A percentile compares a stretch with the other conserved stretches of the same genome.
phyloP scores from a whole-genome alignment of 2,113 vertebrate genomes.

The Mastomys coucha region DNA sequence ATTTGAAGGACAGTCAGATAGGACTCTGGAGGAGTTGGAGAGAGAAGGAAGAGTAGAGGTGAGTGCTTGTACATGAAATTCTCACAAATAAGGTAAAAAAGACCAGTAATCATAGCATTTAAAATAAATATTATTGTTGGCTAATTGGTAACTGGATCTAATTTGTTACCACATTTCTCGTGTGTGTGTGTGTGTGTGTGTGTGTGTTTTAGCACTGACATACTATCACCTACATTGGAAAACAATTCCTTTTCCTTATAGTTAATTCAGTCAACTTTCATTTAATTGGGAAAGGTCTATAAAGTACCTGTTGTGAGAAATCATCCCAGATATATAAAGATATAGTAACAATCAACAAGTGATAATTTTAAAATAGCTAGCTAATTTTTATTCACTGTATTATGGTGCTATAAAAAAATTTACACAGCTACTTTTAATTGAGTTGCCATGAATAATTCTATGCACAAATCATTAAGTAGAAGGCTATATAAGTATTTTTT shows the following conservation, averaged over 20 bases:
- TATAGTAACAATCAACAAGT: background rate
- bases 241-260: background rate
- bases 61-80: background rate
- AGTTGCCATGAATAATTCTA: background rate
- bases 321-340: background rate
- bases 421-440: background rate
- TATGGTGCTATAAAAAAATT: background rate
- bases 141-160: background rate
- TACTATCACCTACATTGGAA: background rate
- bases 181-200: no score
- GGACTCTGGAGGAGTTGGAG: background rate
- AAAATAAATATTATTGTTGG: conserved; percentile 2
- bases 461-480: background rate
- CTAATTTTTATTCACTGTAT: background rate
- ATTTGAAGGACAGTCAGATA: background rate
- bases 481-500: background rate
- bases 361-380: background rate
- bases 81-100: no score
- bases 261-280: conserved; percentile 26
- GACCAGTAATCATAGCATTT: no score
- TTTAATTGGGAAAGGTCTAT: background rate
- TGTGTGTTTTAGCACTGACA: background rate
- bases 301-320: background rate
- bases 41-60: background rate
- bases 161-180: background rate